Conservation (phyloP, 2,888 invertebrate genomes). For the Leucoma salicis region DNA sequence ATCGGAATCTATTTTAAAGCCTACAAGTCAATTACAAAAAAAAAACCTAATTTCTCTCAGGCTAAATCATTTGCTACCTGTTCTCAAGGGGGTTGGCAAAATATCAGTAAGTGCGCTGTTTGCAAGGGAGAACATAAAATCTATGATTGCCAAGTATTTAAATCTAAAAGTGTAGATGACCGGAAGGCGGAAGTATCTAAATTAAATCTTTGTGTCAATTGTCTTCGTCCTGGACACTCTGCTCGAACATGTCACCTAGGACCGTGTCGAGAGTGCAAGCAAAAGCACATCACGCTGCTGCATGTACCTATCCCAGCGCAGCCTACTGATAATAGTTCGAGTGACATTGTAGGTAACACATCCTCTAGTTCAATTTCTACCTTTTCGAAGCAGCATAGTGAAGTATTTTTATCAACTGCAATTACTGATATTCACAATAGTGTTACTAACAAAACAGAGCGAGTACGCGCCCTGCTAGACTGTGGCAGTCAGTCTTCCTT, state of each 20-base stretch:
- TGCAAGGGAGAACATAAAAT: conserved; percentile 26
- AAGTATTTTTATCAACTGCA: not conserved
- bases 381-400: not conserved
- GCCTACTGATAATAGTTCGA: not conserved
- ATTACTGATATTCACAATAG: not conserved
- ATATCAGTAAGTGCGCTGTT: conserved; percentile 13
- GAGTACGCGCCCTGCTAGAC: conserved; percentile 9
- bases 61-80: too few relatives aligned
- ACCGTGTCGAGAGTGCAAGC: conserved; percentile 16
- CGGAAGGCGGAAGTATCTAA: conserved; percentile 8
- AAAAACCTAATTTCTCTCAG: too few relatives aligned
- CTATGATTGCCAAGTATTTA: conserved; percentile 28
- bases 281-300: conserved; percentile 24
- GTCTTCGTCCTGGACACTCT: conserved; percentile 10
- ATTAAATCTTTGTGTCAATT: conserved; percentile 23
- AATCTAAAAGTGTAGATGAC: conserved; percentile 16
- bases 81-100: too few relatives aligned
- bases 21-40: too few relatives aligned
- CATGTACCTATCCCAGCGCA: conserved; percentile 7
- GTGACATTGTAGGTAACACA: not conserved
- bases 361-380: not conserved
- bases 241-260: not conserved
- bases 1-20: too few relatives aligned
- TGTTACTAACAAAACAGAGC: not conserved
- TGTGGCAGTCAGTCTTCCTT: conserved; percentile 12